Evolutionary conservation across 2,797 vertebrate genomes (phyloP).

Genomic region (Glyptemys insculpta): DNA sequence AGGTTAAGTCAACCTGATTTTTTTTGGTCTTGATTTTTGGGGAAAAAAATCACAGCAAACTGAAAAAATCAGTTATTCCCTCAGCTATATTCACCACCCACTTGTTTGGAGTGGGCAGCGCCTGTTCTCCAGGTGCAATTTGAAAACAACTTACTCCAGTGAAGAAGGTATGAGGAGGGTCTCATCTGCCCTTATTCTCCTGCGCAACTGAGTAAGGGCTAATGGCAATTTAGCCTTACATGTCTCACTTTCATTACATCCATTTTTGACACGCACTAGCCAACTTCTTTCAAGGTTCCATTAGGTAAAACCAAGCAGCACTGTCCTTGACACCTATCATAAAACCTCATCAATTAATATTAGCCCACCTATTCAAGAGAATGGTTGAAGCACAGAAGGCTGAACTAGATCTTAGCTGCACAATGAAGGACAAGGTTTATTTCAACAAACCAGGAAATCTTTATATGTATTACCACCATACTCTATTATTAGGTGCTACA

Average conservation of each 20-base stretch:
- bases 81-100: neutral
- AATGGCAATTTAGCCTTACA: neutral
- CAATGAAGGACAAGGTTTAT: neutral
- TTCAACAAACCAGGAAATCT: neutral
- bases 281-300: neutral
- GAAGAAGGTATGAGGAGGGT: neutral
- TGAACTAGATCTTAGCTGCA: neutral
- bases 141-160: neutral
- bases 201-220: neutral
- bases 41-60: neutral
- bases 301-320: neutral
- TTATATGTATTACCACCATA: neutral
- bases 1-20: neutral
- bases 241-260: neutral
- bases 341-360: neutral
- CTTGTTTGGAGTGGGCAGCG: neutral
- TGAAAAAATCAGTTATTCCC: neutral
- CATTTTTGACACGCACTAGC: neutral
- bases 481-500: neutral
- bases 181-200: neutral
- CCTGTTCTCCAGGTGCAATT: neutral
- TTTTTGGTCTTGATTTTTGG: neutral
- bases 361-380: neutral
- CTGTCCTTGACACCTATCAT: neutral
- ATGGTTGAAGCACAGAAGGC: neutral